Conservation (phyloP, 1,140 invertebrate genomes). For the Eriosoma lanigerum region DNA sequence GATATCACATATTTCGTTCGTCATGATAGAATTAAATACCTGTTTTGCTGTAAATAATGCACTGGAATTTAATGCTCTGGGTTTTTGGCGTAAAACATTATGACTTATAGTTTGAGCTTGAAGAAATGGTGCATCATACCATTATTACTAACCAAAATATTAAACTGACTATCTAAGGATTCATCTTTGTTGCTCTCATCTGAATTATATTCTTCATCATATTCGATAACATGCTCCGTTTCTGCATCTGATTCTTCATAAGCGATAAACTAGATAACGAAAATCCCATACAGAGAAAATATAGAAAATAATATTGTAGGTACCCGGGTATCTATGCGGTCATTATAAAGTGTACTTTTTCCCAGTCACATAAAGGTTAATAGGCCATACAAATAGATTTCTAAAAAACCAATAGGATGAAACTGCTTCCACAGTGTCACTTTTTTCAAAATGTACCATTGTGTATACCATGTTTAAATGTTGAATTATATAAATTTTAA, state of each 20-base stretch:
- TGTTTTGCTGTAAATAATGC: neutral
- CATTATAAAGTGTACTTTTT: too few species aligned
- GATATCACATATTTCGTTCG: neutral
- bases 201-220: neutral
- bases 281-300: too few species aligned
- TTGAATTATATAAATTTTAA: too few species aligned
- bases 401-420: neutral
- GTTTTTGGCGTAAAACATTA: neutral
- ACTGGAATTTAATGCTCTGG: neutral
- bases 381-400: neutral
- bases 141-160: neutral
- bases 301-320: too few species aligned
- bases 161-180: neutral
- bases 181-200: neutral
- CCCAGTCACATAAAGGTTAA: too few species aligned
- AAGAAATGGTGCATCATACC: neutral
- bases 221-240: neutral
- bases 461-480: neutral
- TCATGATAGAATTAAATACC: constrained; percentile 1
- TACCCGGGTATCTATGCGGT: too few species aligned
- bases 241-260: neutral
- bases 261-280: too few species aligned
- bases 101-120: neutral
- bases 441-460: neutral
- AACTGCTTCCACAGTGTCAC: neutral